Evolutionary conservation across 2,888 invertebrate genomes (phyloP).

Genomic region (Meganola albula): DNA sequence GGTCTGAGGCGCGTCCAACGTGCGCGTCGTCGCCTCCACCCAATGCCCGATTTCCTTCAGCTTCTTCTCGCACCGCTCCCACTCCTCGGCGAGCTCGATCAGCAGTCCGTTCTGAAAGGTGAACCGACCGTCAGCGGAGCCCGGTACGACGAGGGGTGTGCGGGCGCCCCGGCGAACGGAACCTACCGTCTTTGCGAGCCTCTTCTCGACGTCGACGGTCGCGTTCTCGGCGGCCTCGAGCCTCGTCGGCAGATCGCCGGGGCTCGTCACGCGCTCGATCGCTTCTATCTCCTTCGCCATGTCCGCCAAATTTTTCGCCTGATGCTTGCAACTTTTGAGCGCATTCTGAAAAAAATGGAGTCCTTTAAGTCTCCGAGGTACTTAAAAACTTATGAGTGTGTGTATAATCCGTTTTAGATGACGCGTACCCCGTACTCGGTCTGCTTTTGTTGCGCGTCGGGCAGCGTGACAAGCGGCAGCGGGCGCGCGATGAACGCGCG

Average conservation of each 20-base stretch:
- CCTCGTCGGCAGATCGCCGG: conserved; percentile 90
- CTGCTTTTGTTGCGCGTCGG: conserved; percentile 89
- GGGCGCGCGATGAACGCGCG: conserved; percentile 87
- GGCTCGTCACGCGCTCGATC: conserved; percentile 89
- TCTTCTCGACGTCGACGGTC: conserved; percentile 89
- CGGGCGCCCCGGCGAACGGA: too few species aligned
- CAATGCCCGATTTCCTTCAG: conserved; percentile 92
- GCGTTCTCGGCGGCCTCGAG: conserved; percentile 91
- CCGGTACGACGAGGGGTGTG: not conserved
- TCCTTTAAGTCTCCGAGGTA: too few species aligned
- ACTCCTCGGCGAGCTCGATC: conserved; percentile 95
- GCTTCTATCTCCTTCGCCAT: conserved; percentile 94
- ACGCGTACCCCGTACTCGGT: conserved; percentile 89
- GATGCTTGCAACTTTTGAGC: conserved; percentile 92
- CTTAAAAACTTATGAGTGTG: too few species aligned
- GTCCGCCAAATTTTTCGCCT: conserved; percentile 91
- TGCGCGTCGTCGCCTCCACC: conserved; percentile 90
- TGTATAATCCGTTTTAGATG: not conserved
- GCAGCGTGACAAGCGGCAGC: conserved; percentile 85
- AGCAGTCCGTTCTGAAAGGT: conserved; percentile 86
- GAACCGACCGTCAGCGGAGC: not conserved
- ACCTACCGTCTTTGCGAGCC: conserved; percentile 89
- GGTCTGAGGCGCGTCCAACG: conserved; percentile 87
- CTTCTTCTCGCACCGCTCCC: conserved; percentile 97
- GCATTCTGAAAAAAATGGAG: conserved; percentile 79